These are phyloP conservation scores for Cynaeus angustus DNA, from an alignment of 2,888 invertebrate genomes.

Conservation along the genomic window DNA sequence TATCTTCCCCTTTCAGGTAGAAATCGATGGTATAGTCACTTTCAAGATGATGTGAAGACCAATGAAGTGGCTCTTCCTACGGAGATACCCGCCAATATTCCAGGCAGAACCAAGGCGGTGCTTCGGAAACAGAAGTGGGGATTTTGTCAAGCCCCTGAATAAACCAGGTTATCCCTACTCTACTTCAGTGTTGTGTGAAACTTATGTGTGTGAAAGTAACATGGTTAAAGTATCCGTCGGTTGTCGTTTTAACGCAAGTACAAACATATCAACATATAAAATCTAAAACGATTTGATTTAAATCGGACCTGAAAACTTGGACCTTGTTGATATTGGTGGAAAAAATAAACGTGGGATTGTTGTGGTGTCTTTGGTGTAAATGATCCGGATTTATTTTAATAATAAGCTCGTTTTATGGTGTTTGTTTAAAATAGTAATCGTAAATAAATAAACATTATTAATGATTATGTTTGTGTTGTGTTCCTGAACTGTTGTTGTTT, in stretches of 20 bases:
- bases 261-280: not conserved
- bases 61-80: conserved; percentile 30
- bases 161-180: conserved; percentile 43
- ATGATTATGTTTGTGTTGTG: conserved; percentile 23
- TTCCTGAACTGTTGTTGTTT: conserved; percentile 20
- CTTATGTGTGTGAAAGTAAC: conserved; percentile 14
- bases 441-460: conserved; percentile 36
- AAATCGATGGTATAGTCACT: conserved; percentile 19
- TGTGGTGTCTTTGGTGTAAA: conserved; percentile 22
- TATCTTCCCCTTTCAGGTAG: not conserved
- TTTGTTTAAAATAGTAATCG: conserved; percentile 32
- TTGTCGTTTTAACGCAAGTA: conserved; percentile 23
- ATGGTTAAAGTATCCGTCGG: conserved; percentile 34
- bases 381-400: conserved; percentile 34
- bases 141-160: conserved; percentile 37
- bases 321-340: conserved; percentile 5
- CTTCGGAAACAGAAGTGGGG: conserved; percentile 25
- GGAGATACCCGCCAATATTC: conserved; percentile 7
- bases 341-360: not conserved
- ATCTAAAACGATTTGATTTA: not conserved
- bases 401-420: conserved; percentile 27
- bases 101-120: conserved; percentile 35
- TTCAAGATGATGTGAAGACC: conserved; percentile 24
- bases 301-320: not conserved
- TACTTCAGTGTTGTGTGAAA: conserved; percentile 38